A percentile compares a stretch with the other conserved stretches of the same genome.
Conservation (phyloP, 64 coral and sea anemone species). For the Orbicella faveolata region DNA sequence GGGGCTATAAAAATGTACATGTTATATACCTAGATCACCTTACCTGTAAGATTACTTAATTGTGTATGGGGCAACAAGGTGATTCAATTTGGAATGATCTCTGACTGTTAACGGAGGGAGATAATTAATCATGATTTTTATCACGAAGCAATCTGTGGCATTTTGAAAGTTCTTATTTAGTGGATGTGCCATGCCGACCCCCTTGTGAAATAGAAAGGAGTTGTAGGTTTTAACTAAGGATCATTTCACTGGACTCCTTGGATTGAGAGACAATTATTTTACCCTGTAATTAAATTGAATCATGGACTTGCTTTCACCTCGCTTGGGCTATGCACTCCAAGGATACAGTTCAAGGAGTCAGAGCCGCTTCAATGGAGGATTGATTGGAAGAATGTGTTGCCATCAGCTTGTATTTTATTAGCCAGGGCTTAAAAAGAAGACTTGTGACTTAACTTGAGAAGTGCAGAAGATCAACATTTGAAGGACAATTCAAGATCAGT, state of each 20-base stretch:
- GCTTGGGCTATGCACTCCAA: slow-evolving; percentile 11
- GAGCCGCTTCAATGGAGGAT: slow-evolving; percentile 9
- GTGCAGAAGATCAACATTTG: neutral
- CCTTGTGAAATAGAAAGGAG: neutral
- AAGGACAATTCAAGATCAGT: slow-evolving; percentile 8
- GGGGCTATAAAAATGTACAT: too few relatives aligned
- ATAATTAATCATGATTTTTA: neutral
- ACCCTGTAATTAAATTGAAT: slow-evolving; percentile 6
- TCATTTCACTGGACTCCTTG: neutral
- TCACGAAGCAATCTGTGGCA: neutral
- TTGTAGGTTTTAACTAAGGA: neutral
- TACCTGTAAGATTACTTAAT: too few relatives aligned
- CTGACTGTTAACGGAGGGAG: neutral
- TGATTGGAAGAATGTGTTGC: slow-evolving; percentile 19
- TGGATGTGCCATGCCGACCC: neutral
- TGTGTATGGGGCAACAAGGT: too few relatives aligned
- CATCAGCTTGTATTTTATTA: slow-evolving; percentile 49
- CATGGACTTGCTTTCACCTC: slow-evolving; percentile 6
- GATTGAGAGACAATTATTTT: slow-evolving; percentile 1
- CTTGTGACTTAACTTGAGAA: neutral
- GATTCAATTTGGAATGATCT: too few relatives aligned
- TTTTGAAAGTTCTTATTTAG: neutral
- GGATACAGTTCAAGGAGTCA: slow-evolving; percentile 17
- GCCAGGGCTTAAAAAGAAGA: slow-evolving; percentile 25
- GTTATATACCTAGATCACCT: too few relatives aligned